Conservation (phyloP, 1,140 invertebrate genomes). For the Drosophila ohnishii region DNA sequence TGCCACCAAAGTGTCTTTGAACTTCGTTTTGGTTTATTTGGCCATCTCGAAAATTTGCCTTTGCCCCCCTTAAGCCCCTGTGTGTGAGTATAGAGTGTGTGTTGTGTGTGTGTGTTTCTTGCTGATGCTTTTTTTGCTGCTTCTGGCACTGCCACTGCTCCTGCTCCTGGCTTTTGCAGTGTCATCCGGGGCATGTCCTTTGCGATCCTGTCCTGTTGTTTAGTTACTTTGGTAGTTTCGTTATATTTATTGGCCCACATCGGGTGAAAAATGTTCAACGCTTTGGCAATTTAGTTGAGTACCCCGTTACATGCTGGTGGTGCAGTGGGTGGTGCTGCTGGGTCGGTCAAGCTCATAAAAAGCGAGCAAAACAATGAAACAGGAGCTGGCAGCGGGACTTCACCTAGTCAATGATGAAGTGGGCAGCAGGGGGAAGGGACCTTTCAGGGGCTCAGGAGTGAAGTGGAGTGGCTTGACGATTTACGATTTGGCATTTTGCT, state of each 20-base stretch:
- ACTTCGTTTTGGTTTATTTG: neutral
- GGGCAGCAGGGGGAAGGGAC: neutral
- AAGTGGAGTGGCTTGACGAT: constrained; percentile 57
- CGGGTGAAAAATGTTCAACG: constrained; percentile 82
- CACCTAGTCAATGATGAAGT: constrained; percentile 60
- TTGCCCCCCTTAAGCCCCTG: constrained; percentile 3
- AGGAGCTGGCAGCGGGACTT: constrained; percentile 39
- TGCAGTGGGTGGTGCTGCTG: constrained; percentile 5
- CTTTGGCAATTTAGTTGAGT: constrained; percentile 82
- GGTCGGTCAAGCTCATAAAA: constrained; percentile 64
- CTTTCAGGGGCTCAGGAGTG: constrained; percentile 1
- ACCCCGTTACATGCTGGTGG: constrained; percentile 75
- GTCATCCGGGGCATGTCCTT: constrained; percentile 44
- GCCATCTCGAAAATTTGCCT: constrained; percentile 1
- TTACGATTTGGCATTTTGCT: constrained; percentile 79
- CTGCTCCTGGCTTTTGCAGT: constrained; percentile 25
- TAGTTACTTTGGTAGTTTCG: constrained; percentile 82
- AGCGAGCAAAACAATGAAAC: constrained; percentile 75
- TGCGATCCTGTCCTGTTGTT: constrained; percentile 61
- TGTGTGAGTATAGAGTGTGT: neutral
- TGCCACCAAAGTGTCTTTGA: neutral
- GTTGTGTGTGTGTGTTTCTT: constrained; percentile 4
- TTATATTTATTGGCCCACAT: constrained; percentile 83
- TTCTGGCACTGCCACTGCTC: neutral
- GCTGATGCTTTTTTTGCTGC: constrained; percentile 3